Evolutionary conservation across 2,113 vertebrate species (phyloP), one percentile per base, ranked within the genome.

Genomic region (Platysternon megacephalum): DNA sequence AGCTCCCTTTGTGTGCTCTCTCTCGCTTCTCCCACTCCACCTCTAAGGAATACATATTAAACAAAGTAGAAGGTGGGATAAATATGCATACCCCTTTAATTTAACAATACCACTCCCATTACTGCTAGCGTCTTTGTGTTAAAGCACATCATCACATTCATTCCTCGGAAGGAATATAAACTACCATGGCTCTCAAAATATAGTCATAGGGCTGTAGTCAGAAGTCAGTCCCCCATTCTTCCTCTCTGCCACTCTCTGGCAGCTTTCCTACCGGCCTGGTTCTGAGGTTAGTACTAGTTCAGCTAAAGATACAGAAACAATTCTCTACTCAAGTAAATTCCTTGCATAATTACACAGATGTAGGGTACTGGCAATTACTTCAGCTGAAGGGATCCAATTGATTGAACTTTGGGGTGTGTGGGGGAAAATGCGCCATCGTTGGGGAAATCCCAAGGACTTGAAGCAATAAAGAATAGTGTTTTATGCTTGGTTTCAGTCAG

Each of bases 21-120:
- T 39, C 10, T 17, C 8, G 16, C 52, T 1, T 3, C 58, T 46
- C 82, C 19, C 49, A 28, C 32, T 9, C 42, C 17, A 2, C 56
- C 49, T 13, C 32, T 12, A 13, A 2, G 19, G 1, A 72, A 19
- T 4, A 52, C 11, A 1, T 48, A 12, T 1, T 24, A 29, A 24
- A 68, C 12, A 17, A n/a, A 68, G 74, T 49, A 32, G 83, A 9
- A 2, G 58, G 35, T 7, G 3, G 65, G 53, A 82, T 28, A 22
- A 28, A 44, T 0, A 53, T 1, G 46, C 8, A 3, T 13, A 8
- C 5, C 72, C 19, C 55, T 46, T 24, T 11, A 2, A 17, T 29
- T 12, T 39, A 42, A 10, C 21, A 2, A 3, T 13, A 8, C 55
- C 24, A 11, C n/a, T 76, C 12, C 22, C 21, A 24, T 21, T 22